These are phyloP conservation scores for Aegypius monachus DNA, from an alignment of 2,113 vertebrate species.

Conservation along the genomic window DNA sequence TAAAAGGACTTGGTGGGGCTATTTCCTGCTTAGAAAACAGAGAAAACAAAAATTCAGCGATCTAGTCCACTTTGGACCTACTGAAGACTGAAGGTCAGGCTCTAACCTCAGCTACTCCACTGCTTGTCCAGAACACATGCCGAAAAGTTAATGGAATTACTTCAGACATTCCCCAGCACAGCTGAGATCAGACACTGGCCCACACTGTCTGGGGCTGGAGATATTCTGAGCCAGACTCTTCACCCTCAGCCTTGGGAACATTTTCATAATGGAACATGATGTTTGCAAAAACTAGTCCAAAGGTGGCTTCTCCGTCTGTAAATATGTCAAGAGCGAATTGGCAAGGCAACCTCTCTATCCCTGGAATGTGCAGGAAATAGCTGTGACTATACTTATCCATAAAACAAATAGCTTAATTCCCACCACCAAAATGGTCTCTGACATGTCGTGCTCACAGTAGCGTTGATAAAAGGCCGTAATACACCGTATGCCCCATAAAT, in stretches of 20 bases:
- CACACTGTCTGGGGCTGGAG: neutral
- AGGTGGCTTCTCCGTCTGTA: conserved; percentile 52
- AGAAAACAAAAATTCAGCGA: conserved; percentile 1
- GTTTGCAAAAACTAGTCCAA: conserved; percentile 48
- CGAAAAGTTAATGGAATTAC: neutral
- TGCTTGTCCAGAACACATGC: neutral
- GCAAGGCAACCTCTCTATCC: neutral
- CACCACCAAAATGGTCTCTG: neutral
- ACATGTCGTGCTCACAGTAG: neutral
- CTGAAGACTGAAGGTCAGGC: neutral
- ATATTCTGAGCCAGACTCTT: conserved; percentile 35
- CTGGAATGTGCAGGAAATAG: conserved; percentile 70
- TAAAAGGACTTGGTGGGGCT: neutral
- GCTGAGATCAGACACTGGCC: conserved; percentile 45
- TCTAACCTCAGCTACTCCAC: conserved; percentile 1
- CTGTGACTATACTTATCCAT: conserved; percentile 44
- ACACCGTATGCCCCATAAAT: neutral
- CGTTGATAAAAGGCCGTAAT: neutral
- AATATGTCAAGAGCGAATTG: conserved; percentile 54
- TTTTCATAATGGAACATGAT: conserved; percentile 9
- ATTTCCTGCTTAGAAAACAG: conserved; percentile 29
- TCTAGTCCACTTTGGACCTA: neutral
- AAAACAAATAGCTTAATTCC: conserved; percentile 51
- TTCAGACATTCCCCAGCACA: neutral
- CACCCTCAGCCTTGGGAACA: conserved; percentile 15